These are phyloP conservation scores for Ephydatia muelleri DNA, from an alignment of 37 sponge, comb jelly and placozoan species.

Conservation along the genomic window DNA sequence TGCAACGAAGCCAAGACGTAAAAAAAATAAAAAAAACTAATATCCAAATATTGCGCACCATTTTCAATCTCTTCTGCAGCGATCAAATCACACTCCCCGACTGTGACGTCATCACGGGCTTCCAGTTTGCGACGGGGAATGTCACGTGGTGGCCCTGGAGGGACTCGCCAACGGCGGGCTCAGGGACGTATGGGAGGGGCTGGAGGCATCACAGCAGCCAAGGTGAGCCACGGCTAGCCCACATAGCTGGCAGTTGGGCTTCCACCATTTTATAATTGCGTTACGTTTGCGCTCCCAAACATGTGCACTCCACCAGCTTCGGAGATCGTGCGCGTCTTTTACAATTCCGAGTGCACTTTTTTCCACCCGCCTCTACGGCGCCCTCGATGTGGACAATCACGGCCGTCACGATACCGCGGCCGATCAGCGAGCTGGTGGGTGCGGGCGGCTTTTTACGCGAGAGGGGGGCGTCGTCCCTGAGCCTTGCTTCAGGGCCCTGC, in stretches of 20 bases:
- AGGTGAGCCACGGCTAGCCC: neutral
- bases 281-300: neutral
- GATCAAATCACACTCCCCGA: constrained; percentile 32
- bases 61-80: constrained; percentile 15
- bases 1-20: no score
- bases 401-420: constrained; percentile 55
- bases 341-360: constrained; percentile 82
- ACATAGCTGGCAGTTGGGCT: neutral
- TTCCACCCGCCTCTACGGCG: constrained; percentile 78
- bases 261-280: neutral
- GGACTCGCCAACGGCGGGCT: constrained; percentile 67
- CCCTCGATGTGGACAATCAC: constrained; percentile 79
- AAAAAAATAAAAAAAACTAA: no score
- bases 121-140: constrained; percentile 75
- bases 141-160: constrained; percentile 84
- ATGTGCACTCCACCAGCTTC: constrained; percentile 4
- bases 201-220: neutral
- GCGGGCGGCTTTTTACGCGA: constrained; percentile 67
- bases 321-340: constrained; percentile 61
- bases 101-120: constrained; percentile 72
- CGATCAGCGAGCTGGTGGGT: constrained; percentile 53
- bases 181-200: constrained; percentile 57
- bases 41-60: no score
- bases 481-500: constrained; percentile 65
- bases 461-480: constrained; percentile 41